Percentiles rank a stretch among this genome's conserved stretches.
phyloP scores from a whole-genome alignment of 2,888 invertebrate genomes.

The Lottia gigantea region DNA sequence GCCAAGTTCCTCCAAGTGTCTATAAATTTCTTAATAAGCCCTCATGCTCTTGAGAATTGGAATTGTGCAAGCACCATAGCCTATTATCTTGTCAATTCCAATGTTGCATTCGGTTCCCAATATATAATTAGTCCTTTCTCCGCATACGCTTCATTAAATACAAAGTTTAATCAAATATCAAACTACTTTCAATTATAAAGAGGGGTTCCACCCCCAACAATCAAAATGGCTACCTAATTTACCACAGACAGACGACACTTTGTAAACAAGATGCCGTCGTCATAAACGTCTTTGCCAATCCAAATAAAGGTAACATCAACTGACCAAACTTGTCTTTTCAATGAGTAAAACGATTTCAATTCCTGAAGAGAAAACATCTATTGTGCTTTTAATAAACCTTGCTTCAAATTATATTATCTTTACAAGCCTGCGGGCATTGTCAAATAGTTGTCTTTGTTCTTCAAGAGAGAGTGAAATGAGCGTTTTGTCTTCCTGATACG shows the following conservation, averaged over 20 bases:
- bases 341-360: too few species aligned
- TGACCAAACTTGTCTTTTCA: too few species aligned
- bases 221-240: background rate
- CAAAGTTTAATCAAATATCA: conserved; percentile 7
- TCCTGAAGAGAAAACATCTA: too few species aligned
- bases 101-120: background rate
- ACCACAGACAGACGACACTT: conserved; percentile 7
- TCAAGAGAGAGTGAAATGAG: conserved; percentile 4
- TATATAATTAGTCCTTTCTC: background rate
- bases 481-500: conserved; percentile 7
- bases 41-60: background rate
- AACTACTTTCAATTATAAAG: background rate
- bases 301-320: background rate
- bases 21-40: conserved; percentile 2
- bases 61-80: background rate
- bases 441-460: background rate
- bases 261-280: background rate
- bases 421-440: background rate
- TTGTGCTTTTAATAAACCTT: background rate
- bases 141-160: conserved; percentile 1
- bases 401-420: background rate
- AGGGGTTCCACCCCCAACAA: background rate
- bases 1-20: background rate
- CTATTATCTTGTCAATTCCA: background rate
- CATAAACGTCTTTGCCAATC: background rate